A percentile compares a stretch with the other conserved stretches of the same genome.
These are phyloP conservation scores for Clarias laeviceps DNA, from an alignment of 2,797 vertebrate genomes.

Conservation along the genomic window DNA sequence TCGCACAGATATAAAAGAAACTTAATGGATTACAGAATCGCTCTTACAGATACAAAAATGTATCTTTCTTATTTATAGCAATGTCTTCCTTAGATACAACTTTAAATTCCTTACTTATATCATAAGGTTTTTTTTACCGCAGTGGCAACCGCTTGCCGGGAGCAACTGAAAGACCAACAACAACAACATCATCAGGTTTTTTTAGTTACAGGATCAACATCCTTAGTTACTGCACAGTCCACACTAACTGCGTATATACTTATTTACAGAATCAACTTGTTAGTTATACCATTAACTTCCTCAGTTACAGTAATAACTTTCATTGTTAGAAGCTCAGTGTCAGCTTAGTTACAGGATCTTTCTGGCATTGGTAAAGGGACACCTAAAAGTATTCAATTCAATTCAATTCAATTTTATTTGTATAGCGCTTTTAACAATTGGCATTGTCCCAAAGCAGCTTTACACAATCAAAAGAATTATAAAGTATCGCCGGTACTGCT, in stretches of 20 bases:
- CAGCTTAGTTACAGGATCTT: not conserved
- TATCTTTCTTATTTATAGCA: not conserved
- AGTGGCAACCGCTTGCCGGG: no score
- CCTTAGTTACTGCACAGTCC: not conserved
- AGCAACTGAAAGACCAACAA: no score
- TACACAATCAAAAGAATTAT: no score
- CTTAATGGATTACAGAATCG: not conserved
- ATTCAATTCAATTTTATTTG: no score
- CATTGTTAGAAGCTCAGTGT: not conserved
- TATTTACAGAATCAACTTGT: not conserved
- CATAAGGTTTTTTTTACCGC: not conserved
- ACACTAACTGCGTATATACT: not conserved
- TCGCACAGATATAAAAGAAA: no score
- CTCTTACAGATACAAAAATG: not conserved
- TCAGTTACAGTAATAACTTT: not conserved
- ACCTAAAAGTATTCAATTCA: no score
- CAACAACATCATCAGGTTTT: no score
- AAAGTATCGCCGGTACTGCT: not conserved
- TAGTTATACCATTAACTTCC: not conserved
- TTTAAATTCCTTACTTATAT: not conserved
- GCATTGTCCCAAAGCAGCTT: no score
- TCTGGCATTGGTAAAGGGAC: not conserved
- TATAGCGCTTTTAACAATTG: no score
- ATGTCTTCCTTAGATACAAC: not conserved
- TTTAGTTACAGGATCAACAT: not conserved